Percentiles rank a stretch among this genome's conserved stretches.
Conservation (phyloP, 2,797 vertebrate species). For the Pseudochaenichthys georgianus region DNA sequence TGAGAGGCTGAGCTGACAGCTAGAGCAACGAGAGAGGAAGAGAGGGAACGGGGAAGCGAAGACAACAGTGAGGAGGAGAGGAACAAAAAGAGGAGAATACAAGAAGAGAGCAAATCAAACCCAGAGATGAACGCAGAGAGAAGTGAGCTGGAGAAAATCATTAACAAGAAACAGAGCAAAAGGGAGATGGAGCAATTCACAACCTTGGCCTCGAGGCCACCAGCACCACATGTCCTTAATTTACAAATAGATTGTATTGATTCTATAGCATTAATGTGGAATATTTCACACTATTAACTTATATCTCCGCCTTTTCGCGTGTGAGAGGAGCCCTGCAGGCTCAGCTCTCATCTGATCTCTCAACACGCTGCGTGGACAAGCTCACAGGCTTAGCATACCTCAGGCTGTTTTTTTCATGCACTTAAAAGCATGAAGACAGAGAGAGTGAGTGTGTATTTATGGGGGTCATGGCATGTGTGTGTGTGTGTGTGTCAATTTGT, state of each 20-base stretch:
- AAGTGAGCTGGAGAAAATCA: conserved; percentile 5
- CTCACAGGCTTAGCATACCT: conserved; percentile 61
- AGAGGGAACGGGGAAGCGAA: conserved; percentile 30
- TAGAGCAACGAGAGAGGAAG: conserved; percentile 44
- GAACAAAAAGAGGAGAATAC: conserved; percentile 26
- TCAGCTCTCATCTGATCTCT: conserved; percentile 67
- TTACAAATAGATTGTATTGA: conserved; percentile 74
- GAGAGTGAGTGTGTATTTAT: conserved; percentile 50
- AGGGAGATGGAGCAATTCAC: conserved; percentile 39
- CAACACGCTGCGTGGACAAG: conserved; percentile 53
- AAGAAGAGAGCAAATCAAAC: conserved; percentile 16
- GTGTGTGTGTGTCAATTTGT: conserved; percentile 11
- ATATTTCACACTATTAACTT: conserved; percentile 69
- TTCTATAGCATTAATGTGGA: conserved; percentile 70
- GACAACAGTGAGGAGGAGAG: conserved; percentile 38
- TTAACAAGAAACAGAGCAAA: conserved; percentile 34
- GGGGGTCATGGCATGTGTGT: conserved; percentile 33
- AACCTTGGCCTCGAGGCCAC: conserved; percentile 53
- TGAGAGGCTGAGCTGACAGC: conserved; percentile 74
- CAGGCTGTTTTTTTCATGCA: conserved; percentile 67
- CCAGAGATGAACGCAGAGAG: not conserved
- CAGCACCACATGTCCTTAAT: conserved; percentile 63
- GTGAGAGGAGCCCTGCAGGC: conserved; percentile 58
- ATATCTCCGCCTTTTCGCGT: conserved; percentile 38
- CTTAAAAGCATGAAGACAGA: conserved; percentile 40